Evolutionary conservation across 2,113 vertebrate genomes (phyloP), one percentile per base, ranked within the genome.

Genomic region (Pangasianodon gigas): DNA sequence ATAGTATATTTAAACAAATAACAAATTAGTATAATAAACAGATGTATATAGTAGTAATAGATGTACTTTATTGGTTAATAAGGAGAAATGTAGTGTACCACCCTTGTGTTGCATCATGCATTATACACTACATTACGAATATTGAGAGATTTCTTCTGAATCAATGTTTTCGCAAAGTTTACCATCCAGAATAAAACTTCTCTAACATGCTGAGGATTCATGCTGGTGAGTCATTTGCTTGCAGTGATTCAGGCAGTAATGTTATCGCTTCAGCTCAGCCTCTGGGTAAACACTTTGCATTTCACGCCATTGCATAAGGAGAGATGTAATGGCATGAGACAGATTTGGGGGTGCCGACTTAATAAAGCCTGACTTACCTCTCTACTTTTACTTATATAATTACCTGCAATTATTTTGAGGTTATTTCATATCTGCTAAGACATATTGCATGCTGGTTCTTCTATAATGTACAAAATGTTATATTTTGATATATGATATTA

Each of bases 171-270:
- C 13, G 6, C 67, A 62, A 62, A 84, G 88, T 89, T 44, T 58
- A 46, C 24, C 69, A 84, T 84, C 26, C 65, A n/a, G 46, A 37
- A 81, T 26, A n/a, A 71, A 88, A 84, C 60, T 71, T 51, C 37
- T 56, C 16, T 29, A 24, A 24, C 74, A 54, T n/a, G 18, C 51
- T 77, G 58, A 79, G 56, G 54, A 80, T 67, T 85, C 48, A 86
- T 77, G 56, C 88, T 89, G 84, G 80, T 89, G 89, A 89, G 89
- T 89, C 84, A 89, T 69, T 89, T 79, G 58, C 84, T 67, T 46
- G 74, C 58, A 29, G 58, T 69, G 89, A 79, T 89, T 79, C 75
- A 77, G 56, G 54, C 75, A 51, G 29, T 81, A 79, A 79, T 86
- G 88, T 67, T 65, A 65, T 85, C 48, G 74, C 80, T 62, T 88